Base-by-base conservation (phyloP, 2,888 invertebrate genomes). In the Tenthredo mesomela region DNA sequence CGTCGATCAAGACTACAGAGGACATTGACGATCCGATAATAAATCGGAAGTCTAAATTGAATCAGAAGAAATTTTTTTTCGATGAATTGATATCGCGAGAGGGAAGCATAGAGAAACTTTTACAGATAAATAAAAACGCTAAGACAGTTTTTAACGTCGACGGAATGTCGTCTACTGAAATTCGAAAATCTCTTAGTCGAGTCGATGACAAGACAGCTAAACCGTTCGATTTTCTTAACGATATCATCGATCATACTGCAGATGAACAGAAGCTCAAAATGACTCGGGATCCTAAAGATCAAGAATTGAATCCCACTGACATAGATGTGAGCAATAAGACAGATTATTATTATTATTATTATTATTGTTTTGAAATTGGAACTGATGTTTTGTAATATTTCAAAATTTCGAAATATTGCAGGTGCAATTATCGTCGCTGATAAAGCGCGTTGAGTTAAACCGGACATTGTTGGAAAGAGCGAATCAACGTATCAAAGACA, bases 391-490 rank as follows among this genome's bases (percentile, higher is more conserved):
- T 2, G n/a, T 21, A 71, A 40, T 71, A 2, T 12, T 40, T 40
- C n/a, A n/a, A n/a, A n/a, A n/a, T n/a, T n/a, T n/a, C n/a, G 43
- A 37, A 58, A 25, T 50, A 9, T 75, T 85, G 0, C 47, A 90
- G 90, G 85, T 87, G 0, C 94, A 94, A 84, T 93, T 95, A 92
- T 90, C 93, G 0, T 92, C 93, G 67, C 84, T 95, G 15, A 93
- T 94, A 0, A 93, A 94, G 65, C 91, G 94, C 21, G 94, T 95
- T 71, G 93, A 94, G 86, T 92, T 94, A 84, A 94, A 94, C 0
- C 92, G 93, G 86, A 92, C 93, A 29, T 91, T 94, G 82, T 88
- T 94, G 5, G 94, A 94, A 77, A 94, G 94, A 88, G 94, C 95
- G 0, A 94, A 93, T 87, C 90, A 92, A 54, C 90, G 94, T 21